Conservation (phyloP, 2,888 invertebrate genomes). For the Stenotaenia linearis region DNA sequence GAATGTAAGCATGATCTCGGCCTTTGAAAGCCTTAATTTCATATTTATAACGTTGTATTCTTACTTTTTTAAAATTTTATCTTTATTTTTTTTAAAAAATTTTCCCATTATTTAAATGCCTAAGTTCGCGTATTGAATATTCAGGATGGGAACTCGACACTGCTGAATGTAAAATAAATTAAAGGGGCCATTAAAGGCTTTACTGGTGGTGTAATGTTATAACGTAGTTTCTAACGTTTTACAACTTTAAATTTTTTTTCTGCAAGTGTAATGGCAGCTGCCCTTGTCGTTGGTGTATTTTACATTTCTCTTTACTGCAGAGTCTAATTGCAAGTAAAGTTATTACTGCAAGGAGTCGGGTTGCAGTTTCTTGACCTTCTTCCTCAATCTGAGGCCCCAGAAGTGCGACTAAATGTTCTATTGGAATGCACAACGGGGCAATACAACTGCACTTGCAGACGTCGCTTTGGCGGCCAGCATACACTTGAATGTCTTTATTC, state of each 20-base stretch:
- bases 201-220: neutral
- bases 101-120: neutral
- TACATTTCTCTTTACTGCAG: neutral
- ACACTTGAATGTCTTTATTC: neutral
- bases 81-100: neutral
- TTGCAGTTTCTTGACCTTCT: neutral
- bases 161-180: neutral
- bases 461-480: slow-evolving; percentile 13
- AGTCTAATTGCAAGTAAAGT: neutral
- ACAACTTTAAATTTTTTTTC: neutral
- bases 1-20: slow-evolving; percentile 24
- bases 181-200: neutral
- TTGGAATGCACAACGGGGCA: neutral
- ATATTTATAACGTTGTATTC: neutral
- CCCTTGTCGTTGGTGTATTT: neutral
- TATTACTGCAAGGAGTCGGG: neutral
- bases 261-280: neutral
- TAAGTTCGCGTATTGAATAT: neutral
- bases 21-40: neutral
- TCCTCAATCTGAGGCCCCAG: neutral
- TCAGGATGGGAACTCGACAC: neutral
- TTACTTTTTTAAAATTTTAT: neutral
- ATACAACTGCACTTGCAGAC: slow-evolving; percentile 1
- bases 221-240: neutral
- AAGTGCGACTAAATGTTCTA: slow-evolving; percentile 19